Percentiles rank a stretch among this genome's conserved stretches.
phyloP scores from a whole-genome alignment of 2,888 invertebrate species.

The Chalcis sispes region DNA sequence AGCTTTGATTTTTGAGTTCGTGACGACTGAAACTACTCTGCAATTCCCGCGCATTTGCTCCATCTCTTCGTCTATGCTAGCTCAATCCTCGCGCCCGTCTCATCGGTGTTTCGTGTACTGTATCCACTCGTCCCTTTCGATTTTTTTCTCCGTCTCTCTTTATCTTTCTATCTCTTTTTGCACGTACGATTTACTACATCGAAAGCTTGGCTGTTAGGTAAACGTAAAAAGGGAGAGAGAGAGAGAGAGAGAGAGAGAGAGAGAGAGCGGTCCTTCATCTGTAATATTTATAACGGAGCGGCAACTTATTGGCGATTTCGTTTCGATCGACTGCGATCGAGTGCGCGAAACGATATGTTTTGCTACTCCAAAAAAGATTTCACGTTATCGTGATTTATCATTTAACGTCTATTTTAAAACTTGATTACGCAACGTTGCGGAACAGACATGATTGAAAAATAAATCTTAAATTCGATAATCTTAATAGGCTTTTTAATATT shows the following conservation, averaged over 20 bases:
- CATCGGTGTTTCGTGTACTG: neutral
- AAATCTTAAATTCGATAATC: no score
- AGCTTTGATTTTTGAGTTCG: constrained; percentile 48
- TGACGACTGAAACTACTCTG: neutral
- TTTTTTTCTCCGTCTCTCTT: constrained; percentile 5
- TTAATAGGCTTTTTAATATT: no score
- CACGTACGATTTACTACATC: constrained; percentile 26
- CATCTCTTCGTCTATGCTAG: constrained; percentile 1
- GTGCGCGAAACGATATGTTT: no score
- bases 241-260: neutral
- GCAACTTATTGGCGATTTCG: neutral
- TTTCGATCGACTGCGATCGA: neutral
- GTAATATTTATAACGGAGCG: neutral
- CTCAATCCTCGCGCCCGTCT: constrained; percentile 3
- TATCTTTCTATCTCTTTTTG: neutral
- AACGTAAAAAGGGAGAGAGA: neutral
- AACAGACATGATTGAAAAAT: no score
- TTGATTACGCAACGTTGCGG: no score
- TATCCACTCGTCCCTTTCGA: neutral
- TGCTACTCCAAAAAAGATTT: no score
- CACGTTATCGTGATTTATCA: no score
- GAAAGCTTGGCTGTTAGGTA: neutral
- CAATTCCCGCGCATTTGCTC: neutral
- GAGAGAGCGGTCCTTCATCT: neutral
- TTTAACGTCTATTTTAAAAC: no score